phyloP scores from a whole-genome alignment of 2,113 vertebrate genomes.

The Nothoprocta perdicaria region DNA sequence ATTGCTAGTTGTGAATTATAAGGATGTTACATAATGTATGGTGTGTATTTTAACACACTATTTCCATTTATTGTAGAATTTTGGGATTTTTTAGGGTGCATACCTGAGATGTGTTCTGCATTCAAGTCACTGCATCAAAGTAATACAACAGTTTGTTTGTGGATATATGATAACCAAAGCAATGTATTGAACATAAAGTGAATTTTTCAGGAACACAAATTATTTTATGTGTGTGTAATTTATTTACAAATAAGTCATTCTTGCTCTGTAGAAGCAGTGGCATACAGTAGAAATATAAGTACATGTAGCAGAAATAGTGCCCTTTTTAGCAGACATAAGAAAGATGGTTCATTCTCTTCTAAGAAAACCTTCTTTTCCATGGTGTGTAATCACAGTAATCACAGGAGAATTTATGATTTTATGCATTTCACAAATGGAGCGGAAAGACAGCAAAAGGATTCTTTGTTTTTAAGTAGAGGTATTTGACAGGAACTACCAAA shows the following conservation, averaged over 20 bases:
- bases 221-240: not conserved
- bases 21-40: not conserved
- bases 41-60: not conserved
- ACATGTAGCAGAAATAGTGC: not conserved
- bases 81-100: accelerated
- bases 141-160: not conserved
- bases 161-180: not conserved
- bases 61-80: not conserved
- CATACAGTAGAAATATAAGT: not conserved
- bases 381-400: not conserved
- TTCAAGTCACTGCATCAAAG: not conserved
- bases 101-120: not conserved
- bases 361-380: not conserved
- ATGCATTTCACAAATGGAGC: slow-evolving; percentile 18
- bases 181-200: not conserved
- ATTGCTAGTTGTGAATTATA: not conserved
- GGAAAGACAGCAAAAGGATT: slow-evolving; percentile 46
- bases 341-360: not conserved
- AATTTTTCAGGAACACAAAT: not conserved
- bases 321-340: not conserved
- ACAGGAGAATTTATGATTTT: slow-evolving; percentile 41
- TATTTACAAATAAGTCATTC: not conserved
- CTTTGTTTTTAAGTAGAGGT: slow-evolving; percentile 51
- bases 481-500: slow-evolving; percentile 42
- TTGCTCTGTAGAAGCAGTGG: not conserved